Conservation (phyloP, 2,888 invertebrate species). For the Andrena bucephala region DNA sequence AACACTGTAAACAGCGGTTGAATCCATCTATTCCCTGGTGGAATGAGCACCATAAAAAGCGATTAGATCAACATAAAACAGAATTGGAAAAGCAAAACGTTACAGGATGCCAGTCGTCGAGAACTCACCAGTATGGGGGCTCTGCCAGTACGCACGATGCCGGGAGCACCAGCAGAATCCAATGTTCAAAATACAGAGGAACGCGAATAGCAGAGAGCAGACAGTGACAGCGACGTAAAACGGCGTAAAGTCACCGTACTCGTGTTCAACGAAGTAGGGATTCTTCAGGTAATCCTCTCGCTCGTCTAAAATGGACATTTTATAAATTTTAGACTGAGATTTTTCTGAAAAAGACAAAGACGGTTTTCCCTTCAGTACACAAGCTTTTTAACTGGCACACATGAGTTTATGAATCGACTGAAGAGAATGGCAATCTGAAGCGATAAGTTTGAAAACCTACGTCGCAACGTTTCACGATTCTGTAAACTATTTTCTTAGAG, state of each 20-base stretch:
- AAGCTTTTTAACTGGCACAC: constrained; percentile 1
- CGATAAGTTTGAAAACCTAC: not conserved
- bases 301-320: constrained; percentile 89
- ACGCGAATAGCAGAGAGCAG: constrained; percentile 90
- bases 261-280: constrained; percentile 87
- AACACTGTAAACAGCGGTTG: constrained; percentile 94
- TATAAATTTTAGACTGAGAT: constrained; percentile 78
- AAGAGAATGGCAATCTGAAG: not conserved
- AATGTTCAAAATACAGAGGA: constrained; percentile 91
- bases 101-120: not conserved
- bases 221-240: constrained; percentile 94
- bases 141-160: constrained; percentile 93
- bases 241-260: constrained; percentile 92
- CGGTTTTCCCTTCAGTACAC: constrained; percentile 55
- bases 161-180: constrained; percentile 93
- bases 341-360: constrained; percentile 80
- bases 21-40: constrained; percentile 92
- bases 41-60: not conserved
- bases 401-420: constrained; percentile 1
- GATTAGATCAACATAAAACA: not conserved
- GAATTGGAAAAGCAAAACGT: not conserved
- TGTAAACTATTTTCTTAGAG: not conserved
- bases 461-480: not conserved
- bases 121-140: constrained; percentile 91
- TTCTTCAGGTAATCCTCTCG: constrained; percentile 88